A percentile compares a stretch with the other conserved stretches of the same genome.
Evolutionary conservation across 1,140 invertebrate species (phyloP).

Genomic region (Danaus plexippus): DNA sequence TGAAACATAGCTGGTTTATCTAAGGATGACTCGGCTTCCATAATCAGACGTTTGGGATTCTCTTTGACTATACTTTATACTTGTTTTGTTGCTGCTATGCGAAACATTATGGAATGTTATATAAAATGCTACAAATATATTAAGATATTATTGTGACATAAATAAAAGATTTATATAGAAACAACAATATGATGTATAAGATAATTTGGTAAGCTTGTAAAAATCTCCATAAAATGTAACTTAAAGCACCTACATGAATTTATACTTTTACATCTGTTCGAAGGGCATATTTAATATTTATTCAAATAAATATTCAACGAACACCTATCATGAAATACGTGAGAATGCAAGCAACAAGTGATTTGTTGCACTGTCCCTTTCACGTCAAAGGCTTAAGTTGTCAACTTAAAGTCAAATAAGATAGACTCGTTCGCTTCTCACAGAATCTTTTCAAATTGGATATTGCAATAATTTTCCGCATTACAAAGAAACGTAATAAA

Average conservation of each 20-base stretch:
- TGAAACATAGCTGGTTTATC: slow-evolving; percentile 26
- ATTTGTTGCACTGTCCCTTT: slow-evolving; percentile 23
- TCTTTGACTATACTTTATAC: slow-evolving; percentile 2
- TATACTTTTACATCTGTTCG: too few species aligned
- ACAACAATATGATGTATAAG: too few species aligned
- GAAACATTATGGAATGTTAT: not conserved
- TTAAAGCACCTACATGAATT: too few species aligned
- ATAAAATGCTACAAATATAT: too few species aligned
- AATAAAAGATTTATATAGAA: too few species aligned
- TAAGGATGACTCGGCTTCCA: slow-evolving; percentile 24
- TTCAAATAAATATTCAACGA: slow-evolving; percentile 3
- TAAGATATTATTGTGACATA: too few species aligned
- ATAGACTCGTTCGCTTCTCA: slow-evolving; percentile 28
- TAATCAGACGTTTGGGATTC: slow-evolving; percentile 20
- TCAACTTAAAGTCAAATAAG: slow-evolving; percentile 31
- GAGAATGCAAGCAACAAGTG: slow-evolving; percentile 24
- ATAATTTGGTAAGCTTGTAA: too few species aligned
- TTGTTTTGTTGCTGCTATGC: slow-evolving; percentile 17
- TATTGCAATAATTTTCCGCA: slow-evolving; percentile 29
- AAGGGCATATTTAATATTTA: not conserved
- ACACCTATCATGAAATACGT: slow-evolving; percentile 5
- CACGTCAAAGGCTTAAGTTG: slow-evolving; percentile 25
- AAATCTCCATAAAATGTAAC: too few species aligned
- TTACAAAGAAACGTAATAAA: slow-evolving; percentile 12
- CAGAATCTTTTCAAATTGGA: slow-evolving; percentile 38